Base-by-base conservation (phyloP, 2,888 invertebrate species). In the Tryphoninae sp. region DNA sequence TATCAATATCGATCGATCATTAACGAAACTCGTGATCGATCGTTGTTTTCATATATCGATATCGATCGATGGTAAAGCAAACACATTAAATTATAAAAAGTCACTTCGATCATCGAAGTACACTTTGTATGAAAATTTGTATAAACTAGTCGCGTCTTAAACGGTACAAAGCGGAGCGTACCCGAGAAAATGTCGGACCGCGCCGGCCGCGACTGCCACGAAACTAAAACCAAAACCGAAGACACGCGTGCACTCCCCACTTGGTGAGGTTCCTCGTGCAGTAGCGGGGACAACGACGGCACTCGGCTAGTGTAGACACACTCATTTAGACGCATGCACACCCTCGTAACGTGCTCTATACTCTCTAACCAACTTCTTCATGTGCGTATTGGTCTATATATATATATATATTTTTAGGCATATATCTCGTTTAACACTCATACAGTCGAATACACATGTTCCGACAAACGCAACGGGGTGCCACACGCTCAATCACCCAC, bases 141-240 rank as follows among this genome's bases (percentile, higher is more conserved):
- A 33, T 33, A 33, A 33, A 33, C 7, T 11, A 11, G 1, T 3
- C 45, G 45, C 45, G 45, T 45, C 13, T 55, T 55, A 19, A 4
- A 55, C 4, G 8, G 9, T 22, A 9, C 2, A 19, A 19, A 16
- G 26, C 16, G 68, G 11, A 68, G 49, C 73, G 61, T 67, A 9
- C 67, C 51, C 51, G 76, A 55, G 62, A 79, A 62, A 62, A 72
- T 51, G 79, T 72, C 23, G 76, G 62, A 72, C 72, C 69, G 72
- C 75, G 62, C 72, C 79, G 79, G 76, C 67, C 75, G 76, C 82
- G 87, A 88, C 88, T 84, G 87, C 83, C 86, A 84, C 85, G 80
- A 88, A 90, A 91, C 91, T 91, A 90, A 91, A 90, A 89, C 89
- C 89, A 88, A 90, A 90, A 89, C 86, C 88, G 86, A 90, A 91